phyloP scores from a whole-genome alignment of 2,113 vertebrate genomes.

The Telmatochromis sp. region DNA sequence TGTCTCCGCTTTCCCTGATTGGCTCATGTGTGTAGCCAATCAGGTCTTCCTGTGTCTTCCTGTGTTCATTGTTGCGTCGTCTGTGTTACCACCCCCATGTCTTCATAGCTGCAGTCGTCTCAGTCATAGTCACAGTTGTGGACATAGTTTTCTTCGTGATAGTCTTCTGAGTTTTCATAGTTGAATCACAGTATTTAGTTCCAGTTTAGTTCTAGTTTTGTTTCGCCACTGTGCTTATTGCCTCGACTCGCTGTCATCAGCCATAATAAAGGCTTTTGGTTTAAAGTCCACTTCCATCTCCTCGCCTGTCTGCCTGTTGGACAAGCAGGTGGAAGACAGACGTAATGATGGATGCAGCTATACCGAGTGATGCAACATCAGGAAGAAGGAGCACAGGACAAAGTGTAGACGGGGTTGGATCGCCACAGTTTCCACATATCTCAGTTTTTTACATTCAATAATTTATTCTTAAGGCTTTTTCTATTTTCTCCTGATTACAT shows the following conservation, averaged over 20 bases:
- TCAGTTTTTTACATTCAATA: background rate
- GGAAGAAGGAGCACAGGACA: background rate
- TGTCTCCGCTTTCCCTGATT: background rate
- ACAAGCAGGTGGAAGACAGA: background rate
- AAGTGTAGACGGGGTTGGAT: background rate
- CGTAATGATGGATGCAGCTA: background rate
- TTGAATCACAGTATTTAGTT: background rate
- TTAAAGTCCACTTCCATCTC: background rate
- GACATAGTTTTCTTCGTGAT: background rate
- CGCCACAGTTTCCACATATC: background rate
- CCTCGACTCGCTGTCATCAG: background rate
- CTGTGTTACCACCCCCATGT: background rate
- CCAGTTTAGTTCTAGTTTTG: background rate
- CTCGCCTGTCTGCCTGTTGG: background rate
- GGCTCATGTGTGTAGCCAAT: background rate
- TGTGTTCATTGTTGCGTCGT: background rate
- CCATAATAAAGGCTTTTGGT: background rate
- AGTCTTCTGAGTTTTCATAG: background rate
- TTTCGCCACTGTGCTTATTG: background rate
- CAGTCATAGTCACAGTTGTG: background rate
- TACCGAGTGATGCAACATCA: background rate
- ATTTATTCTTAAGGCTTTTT: background rate
- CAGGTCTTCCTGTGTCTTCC: background rate
- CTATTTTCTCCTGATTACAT: background rate
- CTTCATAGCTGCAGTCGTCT: background rate